Evolutionary conservation across 2,113 vertebrate genomes (phyloP).

Genomic region (Pelecanus crispus): DNA sequence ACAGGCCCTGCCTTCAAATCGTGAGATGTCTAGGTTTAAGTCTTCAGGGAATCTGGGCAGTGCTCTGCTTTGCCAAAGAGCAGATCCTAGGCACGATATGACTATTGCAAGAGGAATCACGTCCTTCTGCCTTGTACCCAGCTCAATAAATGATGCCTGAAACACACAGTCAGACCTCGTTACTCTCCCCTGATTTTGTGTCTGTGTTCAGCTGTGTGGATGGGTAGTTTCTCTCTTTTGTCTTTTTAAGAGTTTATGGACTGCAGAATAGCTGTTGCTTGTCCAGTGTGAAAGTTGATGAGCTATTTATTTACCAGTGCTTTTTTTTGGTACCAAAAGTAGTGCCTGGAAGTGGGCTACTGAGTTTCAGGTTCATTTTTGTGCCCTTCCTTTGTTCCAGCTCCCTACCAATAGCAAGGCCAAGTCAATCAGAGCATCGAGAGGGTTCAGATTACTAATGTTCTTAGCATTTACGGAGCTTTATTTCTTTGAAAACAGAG

Average conservation of each 20-base stretch:
- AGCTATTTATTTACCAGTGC: not conserved
- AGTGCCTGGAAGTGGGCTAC: not conserved
- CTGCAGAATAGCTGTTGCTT: not conserved
- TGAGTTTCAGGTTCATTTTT: not conserved
- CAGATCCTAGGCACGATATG: not conserved
- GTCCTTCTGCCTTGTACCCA: not conserved
- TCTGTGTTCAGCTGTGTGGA: not conserved
- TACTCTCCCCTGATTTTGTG: not conserved
- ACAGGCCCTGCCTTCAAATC: not conserved
- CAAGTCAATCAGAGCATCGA: not conserved
- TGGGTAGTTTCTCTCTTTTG: not conserved
- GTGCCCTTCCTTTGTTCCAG: not conserved
- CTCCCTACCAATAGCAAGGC: rapidly evolving
- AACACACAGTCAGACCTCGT: not conserved
- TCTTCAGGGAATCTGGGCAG: not conserved
- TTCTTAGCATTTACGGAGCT: not conserved
- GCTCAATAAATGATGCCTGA: not conserved
- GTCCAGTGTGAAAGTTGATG: not conserved
- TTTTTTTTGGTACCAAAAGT: not conserved
- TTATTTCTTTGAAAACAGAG: not conserved
- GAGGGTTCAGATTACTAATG: not conserved
- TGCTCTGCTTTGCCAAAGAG: not conserved
- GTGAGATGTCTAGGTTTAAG: not conserved
- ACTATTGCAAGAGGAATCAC: not conserved
- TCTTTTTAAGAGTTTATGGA: not conserved